phyloP scores from a whole-genome alignment of 1,140 invertebrate species.

The Eumeta japonica region DNA sequence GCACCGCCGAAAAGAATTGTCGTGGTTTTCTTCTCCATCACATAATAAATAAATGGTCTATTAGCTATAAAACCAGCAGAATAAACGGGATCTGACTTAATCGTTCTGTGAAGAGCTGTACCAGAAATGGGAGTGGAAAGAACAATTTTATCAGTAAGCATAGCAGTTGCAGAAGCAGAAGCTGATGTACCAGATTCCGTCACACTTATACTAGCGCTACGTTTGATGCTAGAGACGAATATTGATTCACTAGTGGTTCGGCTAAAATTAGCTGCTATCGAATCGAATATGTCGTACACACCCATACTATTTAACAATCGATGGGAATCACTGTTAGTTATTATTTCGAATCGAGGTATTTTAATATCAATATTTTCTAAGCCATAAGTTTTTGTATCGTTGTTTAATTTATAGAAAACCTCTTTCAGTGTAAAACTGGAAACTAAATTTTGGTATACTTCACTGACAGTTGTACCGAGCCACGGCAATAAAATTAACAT shows the following conservation, averaged over 20 bases:
- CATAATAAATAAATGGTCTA: conserved; percentile 62
- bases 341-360: conserved; percentile 70
- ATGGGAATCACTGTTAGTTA: conserved; percentile 64
- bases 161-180: conserved; percentile 61
- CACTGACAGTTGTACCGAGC: conserved; percentile 20
- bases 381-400: conserved; percentile 37
- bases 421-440: conserved; percentile 22
- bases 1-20: conserved; percentile 63
- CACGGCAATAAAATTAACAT: conserved; percentile 38
- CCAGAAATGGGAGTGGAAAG: conserved; percentile 60
- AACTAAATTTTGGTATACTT: conserved; percentile 31
- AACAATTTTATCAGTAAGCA: conserved; percentile 56
- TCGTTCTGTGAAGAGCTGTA: too few species aligned
- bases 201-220: conserved; percentile 78
- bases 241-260: conserved; percentile 60
- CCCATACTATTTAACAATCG: conserved; percentile 64
- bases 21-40: conserved; percentile 61
- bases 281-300: conserved; percentile 69
- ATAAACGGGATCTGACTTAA: too few species aligned
- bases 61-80: conserved; percentile 61
- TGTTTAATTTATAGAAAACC: conserved; percentile 44
- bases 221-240: conserved; percentile 63
- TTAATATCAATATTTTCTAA: conserved; percentile 63
- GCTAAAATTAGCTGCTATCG: conserved; percentile 61
- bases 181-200: conserved; percentile 80